Percentiles rank a stretch among this genome's conserved stretches.
Evolutionary conservation across 2,113 vertebrate genomes (phyloP).

Genomic region (Hystrix cristata): DNA sequence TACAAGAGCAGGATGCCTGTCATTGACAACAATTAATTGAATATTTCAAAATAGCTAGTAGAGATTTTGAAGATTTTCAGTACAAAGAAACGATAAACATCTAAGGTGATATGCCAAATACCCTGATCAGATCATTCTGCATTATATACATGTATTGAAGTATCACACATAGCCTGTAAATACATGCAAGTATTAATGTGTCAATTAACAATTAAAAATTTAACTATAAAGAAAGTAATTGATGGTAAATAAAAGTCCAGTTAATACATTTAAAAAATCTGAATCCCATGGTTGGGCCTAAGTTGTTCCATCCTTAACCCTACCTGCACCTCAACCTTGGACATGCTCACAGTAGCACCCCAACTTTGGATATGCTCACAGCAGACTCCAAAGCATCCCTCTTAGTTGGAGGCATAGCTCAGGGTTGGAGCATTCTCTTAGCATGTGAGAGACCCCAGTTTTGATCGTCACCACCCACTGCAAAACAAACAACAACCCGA

Average conservation of each 20-base stretch:
- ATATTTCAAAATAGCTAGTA: background rate
- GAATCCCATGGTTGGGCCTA: background rate
- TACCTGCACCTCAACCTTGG: background rate
- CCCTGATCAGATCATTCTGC: background rate
- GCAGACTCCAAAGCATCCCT: background rate
- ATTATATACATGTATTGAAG: background rate
- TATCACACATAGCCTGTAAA: background rate
- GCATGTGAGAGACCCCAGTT: background rate
- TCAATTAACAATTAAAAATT: background rate
- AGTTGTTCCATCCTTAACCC: background rate
- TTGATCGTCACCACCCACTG: background rate
- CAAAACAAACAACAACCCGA: background rate
- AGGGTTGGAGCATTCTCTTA: background rate
- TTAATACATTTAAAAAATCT: background rate
- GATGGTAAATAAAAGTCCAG: background rate
- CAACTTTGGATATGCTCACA: background rate
- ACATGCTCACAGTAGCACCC: background rate
- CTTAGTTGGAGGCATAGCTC: background rate
- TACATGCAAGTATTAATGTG: background rate
- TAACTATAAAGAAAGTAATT: background rate
- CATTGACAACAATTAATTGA: background rate
- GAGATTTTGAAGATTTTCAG: background rate
- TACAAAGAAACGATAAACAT: background rate
- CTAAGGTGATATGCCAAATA: background rate
- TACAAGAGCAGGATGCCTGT: background rate